Percentiles rank a stretch among this genome's conserved stretches.
Evolutionary conservation across 2,113 vertebrate species (phyloP).

Genomic region (Alligator sinensis): DNA sequence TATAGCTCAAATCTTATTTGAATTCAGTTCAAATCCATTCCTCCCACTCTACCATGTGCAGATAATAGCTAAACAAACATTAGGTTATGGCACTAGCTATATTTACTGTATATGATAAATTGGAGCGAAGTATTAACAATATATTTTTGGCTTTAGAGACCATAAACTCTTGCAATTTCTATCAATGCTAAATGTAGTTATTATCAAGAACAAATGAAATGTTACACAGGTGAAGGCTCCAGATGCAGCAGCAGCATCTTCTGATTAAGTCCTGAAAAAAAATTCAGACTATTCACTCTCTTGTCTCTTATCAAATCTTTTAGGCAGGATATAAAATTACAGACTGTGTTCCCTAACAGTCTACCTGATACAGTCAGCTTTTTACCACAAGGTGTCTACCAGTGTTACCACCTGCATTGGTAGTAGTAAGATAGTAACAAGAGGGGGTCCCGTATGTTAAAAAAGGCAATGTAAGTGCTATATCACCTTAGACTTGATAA

Average conservation of each 20-base stretch:
- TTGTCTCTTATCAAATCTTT: background rate
- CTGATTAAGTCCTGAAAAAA: background rate
- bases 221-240: background rate
- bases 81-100: accelerated
- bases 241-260: background rate
- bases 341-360: accelerated
- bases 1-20: background rate
- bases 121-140: background rate
- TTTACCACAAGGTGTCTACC: background rate
- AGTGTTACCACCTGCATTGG: accelerated
- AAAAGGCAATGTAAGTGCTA: background rate
- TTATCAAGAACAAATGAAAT: background rate
- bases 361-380: background rate
- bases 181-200: background rate
- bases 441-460: too few relatives aligned
- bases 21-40: background rate
- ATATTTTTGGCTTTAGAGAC: background rate
- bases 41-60: background rate
- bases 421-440: background rate
- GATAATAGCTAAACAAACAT: background rate
- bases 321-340: background rate
- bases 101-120: background rate
- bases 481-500: background rate
- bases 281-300: background rate
- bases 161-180: background rate